Conservation (phyloP, 2,888 invertebrate species). For the Coenonympha arcania region DNA sequence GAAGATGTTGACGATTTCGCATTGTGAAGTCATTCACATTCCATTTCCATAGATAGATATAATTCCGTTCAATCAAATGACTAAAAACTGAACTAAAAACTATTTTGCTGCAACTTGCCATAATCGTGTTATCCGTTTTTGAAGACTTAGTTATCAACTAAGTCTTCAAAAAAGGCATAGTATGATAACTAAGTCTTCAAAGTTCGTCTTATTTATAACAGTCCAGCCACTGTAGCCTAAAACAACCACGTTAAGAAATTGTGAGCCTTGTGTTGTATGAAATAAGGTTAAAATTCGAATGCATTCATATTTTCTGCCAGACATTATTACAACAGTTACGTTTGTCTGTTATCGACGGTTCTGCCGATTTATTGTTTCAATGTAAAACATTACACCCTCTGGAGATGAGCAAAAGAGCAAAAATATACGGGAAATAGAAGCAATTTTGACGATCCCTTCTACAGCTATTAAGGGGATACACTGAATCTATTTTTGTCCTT, state of each 20-base stretch:
- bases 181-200: too few species aligned
- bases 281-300: conserved; percentile 11
- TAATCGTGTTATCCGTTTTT: too few species aligned
- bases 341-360: conserved; percentile 25
- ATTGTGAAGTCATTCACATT: too few species aligned
- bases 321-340: conserved; percentile 21
- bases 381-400: conserved; percentile 23
- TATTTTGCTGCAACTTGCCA: too few species aligned
- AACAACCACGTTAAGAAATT: neutral
- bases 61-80: too few species aligned
- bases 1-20: too few species aligned
- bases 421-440: conserved; percentile 16
- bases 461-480: too few species aligned
- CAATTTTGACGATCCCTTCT: conserved; percentile 13
- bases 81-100: too few species aligned
- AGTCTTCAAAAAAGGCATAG: too few species aligned
- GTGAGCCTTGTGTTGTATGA: neutral
- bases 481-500: too few species aligned
- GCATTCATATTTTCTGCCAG: conserved; percentile 1
- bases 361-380: conserved; percentile 24
- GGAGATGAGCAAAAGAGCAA: conserved; percentile 16
- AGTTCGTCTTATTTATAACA: neutral
- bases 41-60: too few species aligned
- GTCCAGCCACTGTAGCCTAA: neutral
- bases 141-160: too few species aligned